A percentile compares a stretch with the other conserved stretches of the same genome.
phyloP scores from a whole-genome alignment of 2,113 vertebrate species.

The Platysternon megacephalum region DNA sequence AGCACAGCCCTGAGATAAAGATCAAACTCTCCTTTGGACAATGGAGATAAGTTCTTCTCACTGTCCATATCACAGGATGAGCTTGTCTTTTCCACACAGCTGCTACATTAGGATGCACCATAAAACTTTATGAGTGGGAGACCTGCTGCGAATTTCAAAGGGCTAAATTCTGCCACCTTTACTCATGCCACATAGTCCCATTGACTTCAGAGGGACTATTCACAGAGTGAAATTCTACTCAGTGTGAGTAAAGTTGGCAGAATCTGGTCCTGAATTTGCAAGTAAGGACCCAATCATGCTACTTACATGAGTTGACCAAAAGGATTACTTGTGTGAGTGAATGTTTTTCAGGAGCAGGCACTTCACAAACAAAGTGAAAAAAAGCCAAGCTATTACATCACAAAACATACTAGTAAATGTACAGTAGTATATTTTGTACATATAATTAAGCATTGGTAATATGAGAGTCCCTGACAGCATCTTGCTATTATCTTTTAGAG shows the following conservation, averaged over 20 bases:
- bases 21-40: not conserved
- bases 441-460: not conserved
- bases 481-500: not conserved
- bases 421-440: not conserved
- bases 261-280: not conserved
- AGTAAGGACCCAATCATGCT: not conserved
- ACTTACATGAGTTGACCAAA: not conserved
- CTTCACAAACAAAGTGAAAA: not conserved
- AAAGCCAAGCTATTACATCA: not conserved
- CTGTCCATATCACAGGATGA: not conserved
- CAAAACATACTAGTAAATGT: not conserved
- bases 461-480: not conserved
- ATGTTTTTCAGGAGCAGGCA: not conserved
- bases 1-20: not conserved
- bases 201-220: not conserved
- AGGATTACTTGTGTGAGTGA: not conserved
- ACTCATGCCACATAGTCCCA: not conserved
- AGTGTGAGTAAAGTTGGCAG: accelerated
- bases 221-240: not conserved
- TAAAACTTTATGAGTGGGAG: not conserved
- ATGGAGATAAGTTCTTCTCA: not conserved
- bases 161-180: not conserved
- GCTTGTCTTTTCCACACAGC: not conserved
- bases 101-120: not conserved
- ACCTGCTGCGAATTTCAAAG: not conserved